Percentiles rank a stretch among this genome's conserved stretches.
Conservation (phyloP, 1,140 invertebrate genomes). For the Bombus waltoni region DNA sequence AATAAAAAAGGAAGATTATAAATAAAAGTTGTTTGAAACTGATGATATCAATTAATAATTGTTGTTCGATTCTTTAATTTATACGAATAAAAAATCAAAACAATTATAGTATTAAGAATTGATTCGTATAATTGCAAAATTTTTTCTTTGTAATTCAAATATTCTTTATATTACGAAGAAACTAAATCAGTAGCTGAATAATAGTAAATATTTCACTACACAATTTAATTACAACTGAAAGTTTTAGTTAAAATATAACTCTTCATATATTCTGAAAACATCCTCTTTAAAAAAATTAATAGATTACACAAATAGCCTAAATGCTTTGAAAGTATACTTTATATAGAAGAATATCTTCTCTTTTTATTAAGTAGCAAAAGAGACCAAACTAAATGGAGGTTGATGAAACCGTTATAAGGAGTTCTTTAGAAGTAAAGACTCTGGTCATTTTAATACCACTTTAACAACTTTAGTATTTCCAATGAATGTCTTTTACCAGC, state of each 20-base stretch:
- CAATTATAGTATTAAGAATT: not conserved
- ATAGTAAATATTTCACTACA: too few species aligned
- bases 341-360: not conserved
- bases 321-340: not conserved
- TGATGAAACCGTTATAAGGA: conserved; percentile 1
- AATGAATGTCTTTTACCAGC: not conserved
- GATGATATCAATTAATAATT: too few species aligned
- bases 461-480: not conserved
- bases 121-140: not conserved
- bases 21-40: too few species aligned
- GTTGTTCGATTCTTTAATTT: too few species aligned
- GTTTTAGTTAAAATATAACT: not conserved
- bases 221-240: not conserved
- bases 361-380: not conserved
- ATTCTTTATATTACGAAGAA: not conserved
- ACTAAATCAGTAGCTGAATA: too few species aligned
- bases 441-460: conserved; percentile 12
- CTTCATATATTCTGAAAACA: not conserved
- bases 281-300: not conserved
- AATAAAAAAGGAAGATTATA: too few species aligned
- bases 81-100: too few species aligned
- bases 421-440: not conserved
- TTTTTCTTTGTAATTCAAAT: not conserved
- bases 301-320: not conserved
- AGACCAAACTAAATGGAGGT: not conserved